Percentiles rank a stretch among this genome's conserved stretches.
These are phyloP conservation scores for Pseudocheirus occidentalis DNA, from an alignment of 2,797 vertebrate species.

Conservation along the genomic window DNA sequence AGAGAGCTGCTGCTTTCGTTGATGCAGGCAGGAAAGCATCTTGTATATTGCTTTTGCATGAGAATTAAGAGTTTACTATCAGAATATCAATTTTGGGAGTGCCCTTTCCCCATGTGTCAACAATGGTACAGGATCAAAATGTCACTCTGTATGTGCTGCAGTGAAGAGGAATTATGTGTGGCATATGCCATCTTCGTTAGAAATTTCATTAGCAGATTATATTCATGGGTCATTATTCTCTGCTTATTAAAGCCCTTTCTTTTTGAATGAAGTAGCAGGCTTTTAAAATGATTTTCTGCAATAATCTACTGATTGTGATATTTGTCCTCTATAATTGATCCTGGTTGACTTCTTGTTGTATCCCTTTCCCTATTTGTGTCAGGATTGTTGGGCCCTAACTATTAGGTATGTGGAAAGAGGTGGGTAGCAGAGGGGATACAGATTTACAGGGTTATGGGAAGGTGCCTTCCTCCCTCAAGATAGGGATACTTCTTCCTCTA, in stretches of 20 bases:
- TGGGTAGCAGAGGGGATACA: not conserved
- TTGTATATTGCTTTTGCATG: slow-evolving; percentile 37
- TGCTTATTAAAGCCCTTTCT: slow-evolving; percentile 59
- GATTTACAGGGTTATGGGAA: not conserved
- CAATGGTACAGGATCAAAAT: slow-evolving; percentile 49
- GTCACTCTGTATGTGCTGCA: not conserved
- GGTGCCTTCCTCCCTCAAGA: not conserved
- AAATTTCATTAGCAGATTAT: slow-evolving; percentile 63
- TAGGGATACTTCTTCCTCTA: not conserved
- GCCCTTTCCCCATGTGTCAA: not conserved
- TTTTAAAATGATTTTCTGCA: slow-evolving; percentile 65
- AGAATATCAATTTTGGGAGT: slow-evolving; percentile 42
- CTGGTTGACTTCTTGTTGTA: not conserved
- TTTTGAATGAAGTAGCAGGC: slow-evolving; percentile 32
- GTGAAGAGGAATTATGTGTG: slow-evolving; percentile 22
- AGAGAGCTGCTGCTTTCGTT: slow-evolving; percentile 41
- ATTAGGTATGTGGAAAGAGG: not conserved
- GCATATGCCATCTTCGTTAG: slow-evolving; percentile 59
- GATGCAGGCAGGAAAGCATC: slow-evolving; percentile 43
- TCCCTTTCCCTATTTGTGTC: not conserved
- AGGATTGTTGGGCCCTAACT: not conserved
- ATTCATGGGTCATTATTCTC: slow-evolving; percentile 62
- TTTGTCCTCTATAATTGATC: not conserved
- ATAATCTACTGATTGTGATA: not conserved
- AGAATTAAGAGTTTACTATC: slow-evolving; percentile 41